Conservation (phyloP, 1,140 invertebrate species). For the Gryon sp. region DNA sequence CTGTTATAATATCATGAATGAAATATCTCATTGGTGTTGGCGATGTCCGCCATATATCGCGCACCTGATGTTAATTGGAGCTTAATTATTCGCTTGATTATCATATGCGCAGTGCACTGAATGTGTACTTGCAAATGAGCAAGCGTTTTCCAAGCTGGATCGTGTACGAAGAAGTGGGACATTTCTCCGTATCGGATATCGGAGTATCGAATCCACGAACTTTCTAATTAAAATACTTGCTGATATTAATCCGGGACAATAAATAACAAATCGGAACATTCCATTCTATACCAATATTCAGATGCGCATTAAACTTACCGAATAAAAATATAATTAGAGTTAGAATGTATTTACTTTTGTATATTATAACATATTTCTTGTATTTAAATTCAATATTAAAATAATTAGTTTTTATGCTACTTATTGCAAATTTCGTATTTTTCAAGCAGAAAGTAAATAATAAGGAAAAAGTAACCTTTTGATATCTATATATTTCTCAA, state of each 20-base stretch:
- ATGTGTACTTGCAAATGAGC: slow-evolving; percentile 31
- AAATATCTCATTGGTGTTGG: slow-evolving; percentile 39
- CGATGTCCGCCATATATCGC: slow-evolving; percentile 22
- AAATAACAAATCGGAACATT: slow-evolving; percentile 30
- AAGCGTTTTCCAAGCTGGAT: slow-evolving; percentile 3
- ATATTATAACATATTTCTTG: too few species aligned
- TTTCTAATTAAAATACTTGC: slow-evolving; percentile 53
- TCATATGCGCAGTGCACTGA: slow-evolving; percentile 19
- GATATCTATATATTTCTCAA: too few species aligned
- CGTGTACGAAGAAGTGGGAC: slow-evolving; percentile 46
- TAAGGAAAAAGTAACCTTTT: too few species aligned
- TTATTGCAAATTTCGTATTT: too few species aligned
- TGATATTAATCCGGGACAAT: slow-evolving; percentile 40
- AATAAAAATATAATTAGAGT: background rate
- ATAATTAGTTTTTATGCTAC: too few species aligned
- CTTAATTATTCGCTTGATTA: slow-evolving; percentile 63
- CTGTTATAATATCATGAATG: slow-evolving; percentile 49
- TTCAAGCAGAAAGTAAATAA: too few species aligned
- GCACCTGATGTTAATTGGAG: slow-evolving; percentile 57
- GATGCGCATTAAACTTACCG: background rate
- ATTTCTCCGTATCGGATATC: slow-evolving; percentile 36
- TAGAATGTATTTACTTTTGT: too few species aligned
- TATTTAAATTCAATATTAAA: too few species aligned
- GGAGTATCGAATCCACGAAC: slow-evolving; percentile 43
- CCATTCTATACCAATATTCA: slow-evolving; percentile 1